Conservation (phyloP, 2,797 vertebrate genomes). For the Sparus aurata region DNA sequence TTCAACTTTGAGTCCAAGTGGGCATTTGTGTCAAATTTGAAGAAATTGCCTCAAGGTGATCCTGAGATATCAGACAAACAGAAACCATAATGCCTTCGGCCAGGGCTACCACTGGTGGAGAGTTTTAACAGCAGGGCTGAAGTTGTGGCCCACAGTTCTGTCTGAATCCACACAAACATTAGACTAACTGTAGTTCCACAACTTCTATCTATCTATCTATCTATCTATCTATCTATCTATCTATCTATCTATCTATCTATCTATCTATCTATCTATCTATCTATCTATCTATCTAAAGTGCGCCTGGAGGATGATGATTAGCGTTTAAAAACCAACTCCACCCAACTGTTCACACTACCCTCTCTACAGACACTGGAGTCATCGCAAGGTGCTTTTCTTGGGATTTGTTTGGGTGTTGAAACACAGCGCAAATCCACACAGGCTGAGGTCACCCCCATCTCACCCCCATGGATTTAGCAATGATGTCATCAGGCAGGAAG, state of each 20-base stretch:
- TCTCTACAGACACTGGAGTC: conserved; percentile 60
- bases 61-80: too few species aligned
- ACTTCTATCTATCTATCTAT: too few species aligned
- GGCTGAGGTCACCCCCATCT: conserved; percentile 75
- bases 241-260: too few species aligned
- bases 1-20: too few species aligned
- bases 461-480: conserved; percentile 68
- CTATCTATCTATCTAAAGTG: too few species aligned
- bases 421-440: conserved; percentile 70
- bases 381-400: conserved; percentile 66
- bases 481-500: conserved; percentile 81
- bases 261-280: too few species aligned
- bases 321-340: conserved; percentile 6
- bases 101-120: too few species aligned
- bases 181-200: background rate
- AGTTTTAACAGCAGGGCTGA: background rate
- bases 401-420: conserved; percentile 73
- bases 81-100: too few species aligned
- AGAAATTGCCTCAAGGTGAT: too few species aligned
- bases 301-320: background rate
- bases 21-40: too few species aligned
- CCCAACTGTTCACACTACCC: conserved; percentile 59
- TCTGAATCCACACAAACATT: background rate
- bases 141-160: background rate
- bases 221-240: too few species aligned